These are phyloP conservation scores for Verasper variegatus DNA, from an alignment of 2,113 vertebrate species.

Conservation along the genomic window DNA sequence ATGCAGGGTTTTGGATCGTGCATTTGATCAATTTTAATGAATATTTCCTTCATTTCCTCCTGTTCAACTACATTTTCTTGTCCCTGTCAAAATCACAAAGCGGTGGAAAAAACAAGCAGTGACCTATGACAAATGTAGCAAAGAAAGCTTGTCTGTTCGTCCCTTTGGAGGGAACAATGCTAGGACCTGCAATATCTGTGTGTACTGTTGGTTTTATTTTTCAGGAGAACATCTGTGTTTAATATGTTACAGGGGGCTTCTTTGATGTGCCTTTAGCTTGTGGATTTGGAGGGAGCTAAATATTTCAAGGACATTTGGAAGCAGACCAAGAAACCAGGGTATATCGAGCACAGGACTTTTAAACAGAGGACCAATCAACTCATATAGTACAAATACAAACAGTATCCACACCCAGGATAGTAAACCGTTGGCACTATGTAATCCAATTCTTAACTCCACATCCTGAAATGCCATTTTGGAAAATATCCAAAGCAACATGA, in stretches of 20 bases:
- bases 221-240: conserved; percentile 2
- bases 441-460: conserved; percentile 12
- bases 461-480: conserved; percentile 20
- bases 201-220: conserved; percentile 22
- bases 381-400: conserved; percentile 7
- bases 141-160: conserved; percentile 23
- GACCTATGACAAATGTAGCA: conserved; percentile 73
- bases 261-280: conserved; percentile 74
- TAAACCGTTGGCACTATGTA: not conserved
- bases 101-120: conserved; percentile 20
- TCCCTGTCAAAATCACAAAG: conserved; percentile 19
- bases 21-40: conserved; percentile 17
- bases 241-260: conserved; percentile 58
- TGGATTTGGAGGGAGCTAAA: conserved; percentile 13
- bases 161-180: conserved; percentile 18
- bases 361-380: conserved; percentile 44
- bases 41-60: conserved; percentile 21
- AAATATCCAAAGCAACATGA: conserved; percentile 39
- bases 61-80: conserved; percentile 28
- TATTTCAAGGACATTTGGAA: conserved; percentile 41
- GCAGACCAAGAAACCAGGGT: conserved; percentile 29
- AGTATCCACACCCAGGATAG: not conserved
- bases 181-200: conserved; percentile 39
- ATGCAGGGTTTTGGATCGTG: conserved; percentile 15
- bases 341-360: conserved; percentile 10